phyloP scores from a whole-genome alignment of 2,113 vertebrate genomes.

The Hippocampus zosterae region DNA sequence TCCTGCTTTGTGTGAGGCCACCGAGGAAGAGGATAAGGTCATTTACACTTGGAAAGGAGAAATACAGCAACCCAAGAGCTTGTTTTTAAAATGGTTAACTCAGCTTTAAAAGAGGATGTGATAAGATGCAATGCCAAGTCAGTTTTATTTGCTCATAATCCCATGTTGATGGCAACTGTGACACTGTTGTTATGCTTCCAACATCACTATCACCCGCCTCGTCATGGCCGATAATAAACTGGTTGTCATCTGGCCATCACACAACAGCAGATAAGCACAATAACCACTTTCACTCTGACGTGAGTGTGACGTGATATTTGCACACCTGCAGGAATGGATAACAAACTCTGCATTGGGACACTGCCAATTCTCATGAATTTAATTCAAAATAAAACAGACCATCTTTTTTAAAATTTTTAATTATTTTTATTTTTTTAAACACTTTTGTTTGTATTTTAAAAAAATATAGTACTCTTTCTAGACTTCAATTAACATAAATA shows the following conservation, averaged over 20 bases:
- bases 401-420: too few relatives aligned
- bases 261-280: background rate
- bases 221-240: too few relatives aligned
- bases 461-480: too few relatives aligned
- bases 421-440: too few relatives aligned
- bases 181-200: too few relatives aligned
- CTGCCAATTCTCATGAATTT: too few relatives aligned
- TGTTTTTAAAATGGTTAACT: background rate
- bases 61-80: background rate
- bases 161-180: too few relatives aligned
- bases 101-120: background rate
- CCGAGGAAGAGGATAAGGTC: constrained; percentile 3
- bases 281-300: background rate
- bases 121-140: background rate
- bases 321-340: background rate
- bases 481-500: too few relatives aligned
- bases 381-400: too few relatives aligned
- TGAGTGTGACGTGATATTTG: background rate
- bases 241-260: background rate
- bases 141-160: background rate
- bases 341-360: too few relatives aligned
- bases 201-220: too few relatives aligned
- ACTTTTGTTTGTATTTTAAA: too few relatives aligned
- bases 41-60: background rate
- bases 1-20: constrained; percentile 19